A percentile compares a stretch with the other conserved stretches of the same genome.
phyloP scores from a whole-genome alignment of 2,797 vertebrate species.

The Pantherophis vulpinus region DNA sequence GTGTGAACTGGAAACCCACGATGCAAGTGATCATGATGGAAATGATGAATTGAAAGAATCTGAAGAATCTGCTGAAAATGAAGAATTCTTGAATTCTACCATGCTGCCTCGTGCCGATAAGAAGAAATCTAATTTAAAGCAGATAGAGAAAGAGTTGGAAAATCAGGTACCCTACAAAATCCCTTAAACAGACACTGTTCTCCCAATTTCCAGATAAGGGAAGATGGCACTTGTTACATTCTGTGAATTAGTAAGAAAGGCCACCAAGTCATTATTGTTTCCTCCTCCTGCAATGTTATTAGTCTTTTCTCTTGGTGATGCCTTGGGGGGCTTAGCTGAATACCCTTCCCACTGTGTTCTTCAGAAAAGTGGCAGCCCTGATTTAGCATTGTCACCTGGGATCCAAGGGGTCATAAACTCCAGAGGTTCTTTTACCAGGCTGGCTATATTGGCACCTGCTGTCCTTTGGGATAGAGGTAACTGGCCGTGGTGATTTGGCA shows the following conservation, averaged over 20 bases:
- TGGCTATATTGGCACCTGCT: neutral
- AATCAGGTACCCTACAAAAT: slow-evolving; percentile 70
- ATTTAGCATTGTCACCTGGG: neutral
- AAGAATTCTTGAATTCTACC: slow-evolving; percentile 70
- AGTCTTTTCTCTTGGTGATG: neutral
- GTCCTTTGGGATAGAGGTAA: neutral
- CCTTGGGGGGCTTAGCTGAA: neutral
- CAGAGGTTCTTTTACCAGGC: neutral
- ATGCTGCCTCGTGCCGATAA: slow-evolving; percentile 63
- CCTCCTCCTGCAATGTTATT: neutral
- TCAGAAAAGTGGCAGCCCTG: neutral
- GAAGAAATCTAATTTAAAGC: slow-evolving; percentile 61
- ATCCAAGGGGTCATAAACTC: neutral
- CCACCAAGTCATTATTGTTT: neutral
- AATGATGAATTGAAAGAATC: slow-evolving; percentile 75
- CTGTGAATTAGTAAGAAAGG: slow-evolving; percentile 4
- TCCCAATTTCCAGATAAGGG: neutral
- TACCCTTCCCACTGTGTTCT: neutral
- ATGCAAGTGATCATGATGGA: slow-evolving; percentile 76
- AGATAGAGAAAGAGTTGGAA: slow-evolving; percentile 70
- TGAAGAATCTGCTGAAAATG: slow-evolving; percentile 73
- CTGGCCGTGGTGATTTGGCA: neutral
- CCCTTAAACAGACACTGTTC: neutral
- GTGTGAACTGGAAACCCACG: slow-evolving; percentile 75
- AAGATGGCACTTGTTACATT: neutral